These are phyloP conservation scores for Athripsodes cinereus DNA, from an alignment of 2,888 invertebrate species.

Conservation along the genomic window DNA sequence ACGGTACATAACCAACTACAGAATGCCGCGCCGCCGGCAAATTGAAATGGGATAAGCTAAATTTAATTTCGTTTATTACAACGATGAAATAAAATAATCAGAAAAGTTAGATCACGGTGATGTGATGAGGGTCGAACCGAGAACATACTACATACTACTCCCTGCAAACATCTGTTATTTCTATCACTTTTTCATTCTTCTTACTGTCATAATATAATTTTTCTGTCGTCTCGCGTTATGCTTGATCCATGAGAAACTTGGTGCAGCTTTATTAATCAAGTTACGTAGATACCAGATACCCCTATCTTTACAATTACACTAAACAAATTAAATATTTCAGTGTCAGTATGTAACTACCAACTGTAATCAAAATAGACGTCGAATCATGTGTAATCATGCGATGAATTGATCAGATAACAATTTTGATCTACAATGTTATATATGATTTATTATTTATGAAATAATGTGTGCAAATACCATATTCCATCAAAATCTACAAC, in stretches of 20 bases:
- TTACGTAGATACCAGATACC: neutral
- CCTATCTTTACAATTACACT: too few species aligned
- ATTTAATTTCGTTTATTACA: constrained; percentile 2
- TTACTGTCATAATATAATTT: neutral
- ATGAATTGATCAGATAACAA: too few species aligned
- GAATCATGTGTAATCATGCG: too few species aligned
- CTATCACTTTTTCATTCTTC: neutral
- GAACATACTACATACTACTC: neutral
- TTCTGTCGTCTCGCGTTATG: too few species aligned
- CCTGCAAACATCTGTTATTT: neutral
- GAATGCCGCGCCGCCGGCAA: neutral
- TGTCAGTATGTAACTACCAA: too few species aligned
- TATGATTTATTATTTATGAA: too few species aligned
- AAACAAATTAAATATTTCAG: too few species aligned
- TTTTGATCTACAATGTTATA: too few species aligned
- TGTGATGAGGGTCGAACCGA: neutral
- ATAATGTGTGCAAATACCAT: too few species aligned
- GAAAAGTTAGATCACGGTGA: neutral
- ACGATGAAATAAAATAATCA: neutral
- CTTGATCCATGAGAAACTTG: neutral
- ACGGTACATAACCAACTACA: neutral
- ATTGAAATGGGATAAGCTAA: constrained; percentile 2
- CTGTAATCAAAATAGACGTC: too few species aligned
- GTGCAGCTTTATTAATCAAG: neutral
- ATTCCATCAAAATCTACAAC: too few species aligned